Evolutionary conservation across 2,888 invertebrate species (phyloP), one percentile per base, ranked within the genome.

Genomic region (Lamellibrachia satsuma): DNA sequence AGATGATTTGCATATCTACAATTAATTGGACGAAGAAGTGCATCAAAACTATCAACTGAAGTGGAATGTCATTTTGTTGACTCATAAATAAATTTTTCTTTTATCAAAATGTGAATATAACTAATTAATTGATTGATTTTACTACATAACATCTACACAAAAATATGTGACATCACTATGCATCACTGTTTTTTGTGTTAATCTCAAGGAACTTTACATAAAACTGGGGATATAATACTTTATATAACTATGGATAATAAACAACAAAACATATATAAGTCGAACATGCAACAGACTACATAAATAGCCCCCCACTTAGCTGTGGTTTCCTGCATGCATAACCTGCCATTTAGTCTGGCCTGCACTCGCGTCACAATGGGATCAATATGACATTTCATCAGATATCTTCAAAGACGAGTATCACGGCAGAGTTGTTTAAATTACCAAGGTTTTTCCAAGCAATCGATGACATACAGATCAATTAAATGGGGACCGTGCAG

Each of bases 301-400:
- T 75, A 75, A 75, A 75, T 75, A 75, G 75, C n/a, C 75, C 6
- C 4, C 15, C 75, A 75, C 75, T 75, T 75, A 75, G n/a, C n/a
- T 75, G 75, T 75, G 75, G 75, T 75, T 75, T 75, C 75, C 75
- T 75, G 75, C n/a, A 75, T 75, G 75, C 15, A 75, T 75, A 75
- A 75, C 75, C 75, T 75, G 75, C 75, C 75, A 75, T 75, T 75
- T 75, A 75, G 22, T 11, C n/a, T 75, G 75, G n/a, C 22, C 75
- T n/a, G n/a, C n/a, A n/a, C 75, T 22, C 6, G 75, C 22, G 6
- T n/a, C 75, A 6, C n/a, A n/a, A 75, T n/a, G n/a, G 22, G 22
- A 75, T 75, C 15, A 75, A 75, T n/a, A 75, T 3, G 6, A 22
- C 75, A 75, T 75, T 75, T 75, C 22, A 75, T 75, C 22, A 75